Evolutionary conservation across 2,888 invertebrate species (phyloP).

Genomic region (Andrena trimmerana): DNA sequence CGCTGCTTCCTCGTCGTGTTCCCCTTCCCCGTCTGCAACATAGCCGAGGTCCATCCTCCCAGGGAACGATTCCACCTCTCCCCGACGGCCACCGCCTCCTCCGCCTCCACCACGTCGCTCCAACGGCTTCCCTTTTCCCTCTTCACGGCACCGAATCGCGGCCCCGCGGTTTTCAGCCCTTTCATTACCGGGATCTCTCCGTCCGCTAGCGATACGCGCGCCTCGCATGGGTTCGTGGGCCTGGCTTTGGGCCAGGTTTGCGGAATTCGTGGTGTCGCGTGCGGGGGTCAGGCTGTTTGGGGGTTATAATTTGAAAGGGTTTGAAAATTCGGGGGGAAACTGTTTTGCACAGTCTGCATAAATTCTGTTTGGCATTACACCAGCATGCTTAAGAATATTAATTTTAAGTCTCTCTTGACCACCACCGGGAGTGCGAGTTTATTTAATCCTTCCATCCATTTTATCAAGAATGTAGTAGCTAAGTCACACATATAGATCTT

Average conservation of each 20-base stretch:
- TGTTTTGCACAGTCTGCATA: no score
- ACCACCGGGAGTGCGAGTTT: no score
- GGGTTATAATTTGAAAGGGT: no score
- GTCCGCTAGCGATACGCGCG: constrained; percentile 14
- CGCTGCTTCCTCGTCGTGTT: constrained; percentile 68
- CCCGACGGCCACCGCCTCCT: constrained; percentile 54
- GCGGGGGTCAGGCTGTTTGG: no score
- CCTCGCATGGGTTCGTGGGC: not conserved
- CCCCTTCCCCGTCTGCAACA: constrained; percentile 48
- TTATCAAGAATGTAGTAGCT: no score
- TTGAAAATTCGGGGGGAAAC: no score
- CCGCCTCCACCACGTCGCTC: constrained; percentile 57
- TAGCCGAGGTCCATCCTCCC: constrained; percentile 62
- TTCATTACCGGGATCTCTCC: constrained; percentile 56
- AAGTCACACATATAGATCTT: no score
- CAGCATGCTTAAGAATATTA: no score
- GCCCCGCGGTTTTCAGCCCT: constrained; percentile 61
- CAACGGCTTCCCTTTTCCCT: constrained; percentile 55
- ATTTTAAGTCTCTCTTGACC: no score
- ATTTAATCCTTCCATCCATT: no score
- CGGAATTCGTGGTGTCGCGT: constrained; percentile 5
- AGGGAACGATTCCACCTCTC: constrained; percentile 55
- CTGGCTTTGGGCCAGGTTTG: not conserved
- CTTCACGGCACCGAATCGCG: constrained; percentile 48
- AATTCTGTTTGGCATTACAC: no score